Evolutionary conservation across 2,113 vertebrate species (phyloP).

Genomic region (Lophotis ruficrista): DNA sequence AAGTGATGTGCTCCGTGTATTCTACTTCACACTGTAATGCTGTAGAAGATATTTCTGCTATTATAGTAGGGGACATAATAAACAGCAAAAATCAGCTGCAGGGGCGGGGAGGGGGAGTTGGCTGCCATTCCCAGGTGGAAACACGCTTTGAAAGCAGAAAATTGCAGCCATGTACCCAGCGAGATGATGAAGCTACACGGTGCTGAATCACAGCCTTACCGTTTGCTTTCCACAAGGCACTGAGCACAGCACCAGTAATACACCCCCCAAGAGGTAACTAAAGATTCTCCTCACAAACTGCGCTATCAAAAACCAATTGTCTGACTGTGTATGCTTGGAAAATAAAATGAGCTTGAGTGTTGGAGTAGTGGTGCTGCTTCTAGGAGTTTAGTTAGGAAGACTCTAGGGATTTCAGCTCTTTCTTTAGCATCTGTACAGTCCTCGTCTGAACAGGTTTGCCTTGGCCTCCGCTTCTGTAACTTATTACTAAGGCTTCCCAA

Average conservation of each 20-base stretch:
- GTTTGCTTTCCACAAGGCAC: background rate
- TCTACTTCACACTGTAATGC: background rate
- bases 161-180: background rate
- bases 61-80: background rate
- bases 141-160: constrained; percentile 50
- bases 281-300: constrained; percentile 52
- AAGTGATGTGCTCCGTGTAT: background rate
- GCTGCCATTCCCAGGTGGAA: background rate
- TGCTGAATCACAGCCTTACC: background rate
- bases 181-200: background rate
- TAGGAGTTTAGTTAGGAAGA: constrained; percentile 50
- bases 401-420: constrained; percentile 10
- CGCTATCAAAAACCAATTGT: constrained; percentile 56
- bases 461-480: constrained; percentile 12
- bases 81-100: constrained; percentile 56
- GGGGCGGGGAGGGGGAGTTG: background rate
- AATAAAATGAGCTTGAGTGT: constrained; percentile 42
- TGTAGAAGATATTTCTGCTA: background rate
- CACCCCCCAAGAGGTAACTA: constrained; percentile 37
- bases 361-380: constrained; percentile 5
- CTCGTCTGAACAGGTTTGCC: constrained; percentile 51
- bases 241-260: constrained; percentile 8
- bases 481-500: constrained; percentile 71
- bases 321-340: constrained; percentile 35
- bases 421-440: constrained; percentile 30